Base-by-base conservation (phyloP, 1,140 invertebrate species). In the Caenorhabditis tropicalis region DNA sequence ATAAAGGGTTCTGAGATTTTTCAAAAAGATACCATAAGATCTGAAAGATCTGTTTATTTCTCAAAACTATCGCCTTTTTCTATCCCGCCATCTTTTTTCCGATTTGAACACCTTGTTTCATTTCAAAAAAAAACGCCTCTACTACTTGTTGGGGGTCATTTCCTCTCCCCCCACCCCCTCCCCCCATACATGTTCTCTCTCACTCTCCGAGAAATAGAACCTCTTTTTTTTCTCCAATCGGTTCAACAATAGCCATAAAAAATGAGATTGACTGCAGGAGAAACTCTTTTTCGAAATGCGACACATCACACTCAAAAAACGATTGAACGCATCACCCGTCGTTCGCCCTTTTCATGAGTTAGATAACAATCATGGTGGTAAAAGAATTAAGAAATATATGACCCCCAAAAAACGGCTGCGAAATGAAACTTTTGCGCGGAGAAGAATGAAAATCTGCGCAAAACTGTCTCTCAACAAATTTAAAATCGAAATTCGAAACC, bases 191-290 rank as follows among this genome's bases (percentile, higher is more conserved):
- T 56, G 19, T n/a, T 56, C 49, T 51, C 16, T 46, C 16, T 51
- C 48, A 51, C 19, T n/a, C 24, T 56, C 10, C 53, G 16, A n/a
- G 6, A 56, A 56, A 56, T 27, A 56, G 24, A 65, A 36, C 33
- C 58, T 21, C 5, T n/a, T 56, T n/a, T n/a, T n/a, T n/a, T n/a
- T n/a, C n/a, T 27, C 58, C 6, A 65, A 65, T 65, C 58, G 58
- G 58, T 65, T 65, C 58, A 31, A 65, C 58, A 65, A 65, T 65
- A 24, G 58, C 31, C 58, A 65, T 65, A 65, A 65, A 56, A 65
- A 58, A 58, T 65, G 58, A 65, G 58, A 65, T 65, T 65, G 58
- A 65, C 58, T 65, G 56, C 9, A 60, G 31, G n/a, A 65, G 27
- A 24, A 65, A 39, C 29, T 9, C 58, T 65, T 65, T 39, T 56